Conservation (phyloP, 2,113 vertebrate genomes). For the Trogon surrucura region DNA sequence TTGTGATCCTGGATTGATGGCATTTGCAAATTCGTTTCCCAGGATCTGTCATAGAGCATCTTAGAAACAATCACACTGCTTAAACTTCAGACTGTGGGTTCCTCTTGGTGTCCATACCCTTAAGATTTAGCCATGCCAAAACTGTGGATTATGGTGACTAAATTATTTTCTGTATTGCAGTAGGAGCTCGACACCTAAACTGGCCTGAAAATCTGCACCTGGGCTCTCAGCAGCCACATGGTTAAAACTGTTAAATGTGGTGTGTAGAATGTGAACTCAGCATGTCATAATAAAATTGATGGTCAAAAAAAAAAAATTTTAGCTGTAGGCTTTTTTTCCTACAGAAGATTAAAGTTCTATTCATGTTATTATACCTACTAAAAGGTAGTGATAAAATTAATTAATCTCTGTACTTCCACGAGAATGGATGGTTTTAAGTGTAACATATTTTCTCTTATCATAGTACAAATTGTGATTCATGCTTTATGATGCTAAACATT, state of each 20-base stretch:
- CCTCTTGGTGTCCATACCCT: background rate
- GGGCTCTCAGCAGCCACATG: background rate
- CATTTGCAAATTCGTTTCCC: background rate
- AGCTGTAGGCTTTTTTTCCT: background rate
- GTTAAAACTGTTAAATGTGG: background rate
- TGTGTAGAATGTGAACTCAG: background rate
- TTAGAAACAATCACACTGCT: background rate
- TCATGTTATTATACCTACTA: background rate
- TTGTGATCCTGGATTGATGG: rapidly evolving
- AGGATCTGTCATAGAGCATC: background rate
- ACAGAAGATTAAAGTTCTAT: background rate
- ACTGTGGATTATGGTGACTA: background rate
- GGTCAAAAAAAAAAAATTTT: background rate
- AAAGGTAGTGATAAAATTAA: background rate
- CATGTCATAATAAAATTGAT: background rate
- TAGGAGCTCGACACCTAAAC: background rate
- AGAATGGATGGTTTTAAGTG: background rate
- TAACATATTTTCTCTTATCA: background rate
- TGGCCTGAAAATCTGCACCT: background rate
- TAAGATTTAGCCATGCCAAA: background rate
- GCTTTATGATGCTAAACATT: background rate
- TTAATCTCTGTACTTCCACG: background rate
- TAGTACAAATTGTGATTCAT: background rate
- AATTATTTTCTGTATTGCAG: background rate
- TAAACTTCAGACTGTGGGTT: background rate